Base-by-base conservation (phyloP, 2,888 invertebrate species). In the Leptopilina syphax region DNA sequence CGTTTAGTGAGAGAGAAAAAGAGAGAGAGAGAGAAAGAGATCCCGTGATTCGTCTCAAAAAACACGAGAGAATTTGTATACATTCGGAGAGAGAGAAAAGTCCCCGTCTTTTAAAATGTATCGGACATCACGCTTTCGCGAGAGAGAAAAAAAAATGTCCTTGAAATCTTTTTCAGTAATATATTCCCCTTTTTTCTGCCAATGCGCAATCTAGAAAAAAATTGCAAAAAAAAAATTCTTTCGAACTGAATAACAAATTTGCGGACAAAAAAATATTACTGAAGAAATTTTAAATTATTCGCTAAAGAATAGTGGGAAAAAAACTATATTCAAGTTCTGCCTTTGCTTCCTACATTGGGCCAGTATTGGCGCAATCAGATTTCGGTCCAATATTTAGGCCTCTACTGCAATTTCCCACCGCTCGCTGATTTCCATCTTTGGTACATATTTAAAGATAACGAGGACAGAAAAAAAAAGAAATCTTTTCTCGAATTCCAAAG, bases 41-140 rank as follows among this genome's bases (percentile, higher is more conserved):
- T 44, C 80, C 67, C 57, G 54, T 27, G 34, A 77, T 57, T 66
- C 77, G 77, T 77, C 67, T 78, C 67, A 34, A 57, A 67, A 50
- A 78, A 78, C 67, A 60, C 67, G 76, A 63, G 73, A 47, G 60
- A 79, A 77, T 73, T 73, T 73, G 73, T 73, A 73, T 73, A 73
- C 73, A 73, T 73, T 73, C 73, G 73, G 34, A 54, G 57, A 73
- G 73, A 73, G 73, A 73, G 73, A 73, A 73, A 73, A 73, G 73
- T 73, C 54, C 54, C 57, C 50, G 73, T 41, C n/a, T 34, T 73
- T 54, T 3, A 57, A 41, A 73, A 73, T 60, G 73, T 73, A 73
- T 54, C 27, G 73, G 73, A 12, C 50, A 73, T 73, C 73, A 57
- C 57, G 54, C 10, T 8, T 2, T 8, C 10, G 50, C 10, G 10